phyloP scores from a whole-genome alignment of 1,140 invertebrate genomes.

The Hetaerina americana region DNA sequence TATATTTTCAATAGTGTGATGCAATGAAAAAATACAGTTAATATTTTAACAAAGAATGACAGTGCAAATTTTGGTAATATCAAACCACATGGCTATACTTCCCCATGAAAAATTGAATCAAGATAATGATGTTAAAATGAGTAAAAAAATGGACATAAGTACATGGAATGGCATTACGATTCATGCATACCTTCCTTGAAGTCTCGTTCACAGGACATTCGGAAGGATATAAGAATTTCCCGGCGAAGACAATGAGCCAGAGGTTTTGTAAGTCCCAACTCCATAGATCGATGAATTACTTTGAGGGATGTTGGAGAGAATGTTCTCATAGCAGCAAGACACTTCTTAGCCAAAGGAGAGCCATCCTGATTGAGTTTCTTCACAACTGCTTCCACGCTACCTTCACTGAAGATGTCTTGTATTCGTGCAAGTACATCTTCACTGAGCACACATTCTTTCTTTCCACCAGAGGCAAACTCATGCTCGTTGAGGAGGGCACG shows the following conservation, averaged over 20 bases:
- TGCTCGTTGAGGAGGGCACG: background rate
- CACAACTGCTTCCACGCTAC: background rate
- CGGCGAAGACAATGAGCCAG: background rate
- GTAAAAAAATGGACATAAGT: too few species aligned
- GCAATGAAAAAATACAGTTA: too few species aligned
- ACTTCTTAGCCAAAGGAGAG: background rate
- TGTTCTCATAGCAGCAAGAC: background rate
- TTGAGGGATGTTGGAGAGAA: background rate
- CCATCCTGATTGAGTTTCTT: background rate
- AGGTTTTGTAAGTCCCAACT: background rate
- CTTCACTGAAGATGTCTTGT: background rate
- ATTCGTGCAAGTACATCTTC: background rate
- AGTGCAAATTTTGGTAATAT: too few species aligned
- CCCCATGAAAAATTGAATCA: too few species aligned
- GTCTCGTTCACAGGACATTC: background rate
- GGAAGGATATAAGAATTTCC: background rate
- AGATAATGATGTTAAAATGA: too few species aligned
- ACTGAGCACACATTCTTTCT: background rate
- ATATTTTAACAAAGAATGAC: too few species aligned
- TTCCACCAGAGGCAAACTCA: background rate
- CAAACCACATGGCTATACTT: too few species aligned
- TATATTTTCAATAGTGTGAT: too few species aligned
- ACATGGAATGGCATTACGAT: too few species aligned
- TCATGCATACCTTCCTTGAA: conserved; percentile 1
- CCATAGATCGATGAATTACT: background rate